These are phyloP conservation scores for Exocentrus adspersus DNA, from an alignment of 2,888 invertebrate genomes.

Conservation along the genomic window DNA sequence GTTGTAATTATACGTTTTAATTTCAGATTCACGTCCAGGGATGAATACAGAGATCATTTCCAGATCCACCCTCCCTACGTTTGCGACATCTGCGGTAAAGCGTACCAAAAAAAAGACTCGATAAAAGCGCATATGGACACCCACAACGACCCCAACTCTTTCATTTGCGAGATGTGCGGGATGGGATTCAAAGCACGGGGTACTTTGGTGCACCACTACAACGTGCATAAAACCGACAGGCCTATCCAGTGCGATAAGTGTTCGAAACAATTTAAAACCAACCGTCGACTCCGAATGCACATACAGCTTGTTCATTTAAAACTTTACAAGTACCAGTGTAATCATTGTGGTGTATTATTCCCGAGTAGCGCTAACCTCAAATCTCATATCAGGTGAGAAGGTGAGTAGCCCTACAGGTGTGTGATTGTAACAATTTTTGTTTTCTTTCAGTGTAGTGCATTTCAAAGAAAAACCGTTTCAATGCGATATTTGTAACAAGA, in stretches of 20 bases:
- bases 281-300: neutral
- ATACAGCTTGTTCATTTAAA: neutral
- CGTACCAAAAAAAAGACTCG: neutral
- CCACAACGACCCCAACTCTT: neutral
- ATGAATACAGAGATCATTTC: neutral
- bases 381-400: neutral
- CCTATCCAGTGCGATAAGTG: neutral
- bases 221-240: neutral
- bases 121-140: neutral
- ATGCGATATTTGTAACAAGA: neutral
- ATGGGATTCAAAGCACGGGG: neutral
- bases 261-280: neutral
- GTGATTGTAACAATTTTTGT: no score
- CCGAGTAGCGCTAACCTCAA: neutral
- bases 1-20: no score
- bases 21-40: neutral
- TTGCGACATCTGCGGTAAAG: neutral
- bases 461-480: neutral
- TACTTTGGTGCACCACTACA: neutral
- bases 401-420: no score
- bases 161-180: neutral
- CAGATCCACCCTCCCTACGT: neutral
- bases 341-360: neutral
- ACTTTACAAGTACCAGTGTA: neutral
- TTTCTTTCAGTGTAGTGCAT: neutral